phyloP scores from a whole-genome alignment of 2,113 vertebrate genomes.

The Poeciliopsis turrubarensis region DNA sequence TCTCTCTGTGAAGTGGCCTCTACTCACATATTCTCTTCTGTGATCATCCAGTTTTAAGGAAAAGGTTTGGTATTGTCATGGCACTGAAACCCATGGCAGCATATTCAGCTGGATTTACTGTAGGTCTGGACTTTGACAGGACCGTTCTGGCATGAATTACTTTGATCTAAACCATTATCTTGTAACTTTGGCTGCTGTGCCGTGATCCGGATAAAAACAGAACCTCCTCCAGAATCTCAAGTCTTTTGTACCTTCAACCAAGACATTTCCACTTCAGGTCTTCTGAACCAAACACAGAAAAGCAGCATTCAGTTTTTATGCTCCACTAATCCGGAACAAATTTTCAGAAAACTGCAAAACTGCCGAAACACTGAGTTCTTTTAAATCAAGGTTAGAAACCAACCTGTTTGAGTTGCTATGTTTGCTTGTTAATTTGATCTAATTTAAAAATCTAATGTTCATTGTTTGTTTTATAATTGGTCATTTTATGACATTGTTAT shows the following conservation, averaged over 20 bases:
- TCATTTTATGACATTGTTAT: too few relatives aligned
- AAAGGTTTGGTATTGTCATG: background rate
- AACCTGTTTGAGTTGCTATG: too few relatives aligned
- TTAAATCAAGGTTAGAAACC: too few relatives aligned
- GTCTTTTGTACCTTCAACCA: background rate
- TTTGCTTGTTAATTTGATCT: too few relatives aligned
- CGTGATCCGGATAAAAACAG: background rate
- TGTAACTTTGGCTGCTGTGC: background rate
- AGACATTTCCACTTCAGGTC: too few relatives aligned
- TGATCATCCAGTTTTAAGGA: background rate
- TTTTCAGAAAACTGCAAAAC: too few relatives aligned
- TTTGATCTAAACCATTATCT: background rate
- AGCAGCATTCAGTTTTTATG: too few relatives aligned
- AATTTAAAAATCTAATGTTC: too few relatives aligned
- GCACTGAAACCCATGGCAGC: background rate
- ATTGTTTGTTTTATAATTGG: too few relatives aligned
- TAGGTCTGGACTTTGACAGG: background rate
- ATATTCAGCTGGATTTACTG: background rate
- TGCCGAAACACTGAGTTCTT: too few relatives aligned
- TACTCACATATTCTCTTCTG: slow-evolving; percentile 21
- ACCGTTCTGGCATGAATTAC: background rate
- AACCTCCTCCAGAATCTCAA: background rate
- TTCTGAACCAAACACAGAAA: too few relatives aligned
- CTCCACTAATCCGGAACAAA: too few relatives aligned
- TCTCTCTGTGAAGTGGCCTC: slow-evolving; percentile 33